Percentiles rank a stretch among this genome's conserved stretches.
These are phyloP conservation scores for Trichonephila inaurata DNA, from an alignment of 1,140 invertebrate genomes.

Conservation along the genomic window DNA sequence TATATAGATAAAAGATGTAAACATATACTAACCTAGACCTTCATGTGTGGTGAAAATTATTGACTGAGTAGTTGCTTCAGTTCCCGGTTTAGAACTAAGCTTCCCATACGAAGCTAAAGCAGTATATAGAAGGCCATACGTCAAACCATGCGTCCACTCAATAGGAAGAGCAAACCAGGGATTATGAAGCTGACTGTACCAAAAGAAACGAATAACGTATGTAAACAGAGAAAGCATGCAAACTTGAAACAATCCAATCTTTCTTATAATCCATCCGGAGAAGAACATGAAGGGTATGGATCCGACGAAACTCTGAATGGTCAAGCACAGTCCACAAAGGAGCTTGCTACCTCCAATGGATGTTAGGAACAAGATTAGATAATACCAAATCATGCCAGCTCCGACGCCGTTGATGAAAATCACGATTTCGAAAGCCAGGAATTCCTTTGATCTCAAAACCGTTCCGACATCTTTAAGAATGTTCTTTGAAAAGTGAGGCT, in stretches of 20 bases:
- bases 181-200: conserved; percentile 52
- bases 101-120: conserved; percentile 29
- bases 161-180: conserved; percentile 50
- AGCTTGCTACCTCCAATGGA: conserved; percentile 82
- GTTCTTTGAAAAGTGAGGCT: conserved; percentile 45
- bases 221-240: background rate
- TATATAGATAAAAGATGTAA: no score
- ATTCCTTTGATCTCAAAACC: conserved; percentile 16
- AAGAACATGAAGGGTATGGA: conserved; percentile 64
- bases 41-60: conserved; percentile 35
- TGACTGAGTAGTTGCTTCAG: conserved; percentile 56
- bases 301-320: conserved; percentile 89
- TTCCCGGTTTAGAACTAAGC: conserved; percentile 17
- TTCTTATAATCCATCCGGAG: conserved; percentile 44
- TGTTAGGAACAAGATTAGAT: conserved; percentile 83
- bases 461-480: conserved; percentile 45
- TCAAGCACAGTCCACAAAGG: conserved; percentile 88
- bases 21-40: conserved; percentile 37
- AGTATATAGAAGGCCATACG: conserved; percentile 36
- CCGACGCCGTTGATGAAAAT: conserved; percentile 52
- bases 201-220: conserved; percentile 40
- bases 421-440: background rate
- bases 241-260: conserved; percentile 8
- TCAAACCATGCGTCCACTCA: conserved; percentile 40
- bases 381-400: conserved; percentile 90